phyloP scores from a whole-genome alignment of 1,140 invertebrate species.

The Bactericera cockerelli region DNA sequence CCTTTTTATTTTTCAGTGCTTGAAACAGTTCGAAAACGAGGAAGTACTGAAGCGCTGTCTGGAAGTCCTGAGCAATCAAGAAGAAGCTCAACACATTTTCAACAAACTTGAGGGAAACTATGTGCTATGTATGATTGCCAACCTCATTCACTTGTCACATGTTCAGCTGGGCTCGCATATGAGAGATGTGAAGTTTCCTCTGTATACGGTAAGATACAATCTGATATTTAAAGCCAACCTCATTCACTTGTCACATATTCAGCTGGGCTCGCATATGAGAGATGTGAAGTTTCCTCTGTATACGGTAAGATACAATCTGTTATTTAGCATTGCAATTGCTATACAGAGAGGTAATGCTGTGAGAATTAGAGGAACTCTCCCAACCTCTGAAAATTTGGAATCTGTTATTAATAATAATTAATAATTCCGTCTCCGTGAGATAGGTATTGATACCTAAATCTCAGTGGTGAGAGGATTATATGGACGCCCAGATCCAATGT shows the following conservation, averaged over 20 bases:
- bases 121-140: slow-evolving; percentile 56
- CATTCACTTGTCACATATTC: slow-evolving; percentile 56
- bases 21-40: slow-evolving; percentile 43
- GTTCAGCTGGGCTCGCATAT: slow-evolving; percentile 46
- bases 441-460: too few species aligned
- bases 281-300: slow-evolving; percentile 50
- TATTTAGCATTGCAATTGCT: not conserved
- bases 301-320: slow-evolving; percentile 36
- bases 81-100: slow-evolving; percentile 70
- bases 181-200: slow-evolving; percentile 43
- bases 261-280: slow-evolving; percentile 41
- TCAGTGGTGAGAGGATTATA: too few species aligned
- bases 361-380: too few species aligned
- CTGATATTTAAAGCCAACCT: slow-evolving; percentile 33
- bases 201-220: slow-evolving; percentile 57
- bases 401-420: too few species aligned
- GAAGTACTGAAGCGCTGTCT: slow-evolving; percentile 54
- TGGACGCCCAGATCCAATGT: too few species aligned
- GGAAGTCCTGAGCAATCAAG: slow-evolving; percentile 58
- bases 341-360: too few species aligned
- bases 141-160: slow-evolving; percentile 55
- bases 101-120: slow-evolving; percentile 78
- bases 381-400: too few species aligned
- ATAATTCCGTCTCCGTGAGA: too few species aligned
- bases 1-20: slow-evolving; percentile 38